Conservation (phyloP, 2,797 vertebrate species). For the Phoebastria nigripes region DNA sequence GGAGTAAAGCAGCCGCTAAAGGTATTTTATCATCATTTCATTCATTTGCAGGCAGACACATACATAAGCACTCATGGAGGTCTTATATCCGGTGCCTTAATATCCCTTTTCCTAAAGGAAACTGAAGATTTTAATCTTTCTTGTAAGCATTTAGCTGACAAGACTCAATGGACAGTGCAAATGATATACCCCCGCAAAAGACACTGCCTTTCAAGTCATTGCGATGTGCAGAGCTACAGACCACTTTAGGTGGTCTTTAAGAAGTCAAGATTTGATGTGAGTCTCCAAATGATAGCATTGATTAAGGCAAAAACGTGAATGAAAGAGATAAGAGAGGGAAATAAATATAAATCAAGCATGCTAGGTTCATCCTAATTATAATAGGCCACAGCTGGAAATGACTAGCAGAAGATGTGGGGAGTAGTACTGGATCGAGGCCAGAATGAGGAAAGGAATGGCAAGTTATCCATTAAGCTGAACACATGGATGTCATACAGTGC, state of each 20-base stretch:
- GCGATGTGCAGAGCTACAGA: neutral
- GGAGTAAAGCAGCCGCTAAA: neutral
- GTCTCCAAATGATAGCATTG: neutral
- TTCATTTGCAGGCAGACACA: neutral
- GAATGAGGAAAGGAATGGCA: neutral
- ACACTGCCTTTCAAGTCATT: neutral
- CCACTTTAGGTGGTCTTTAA: neutral
- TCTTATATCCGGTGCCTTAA: neutral
- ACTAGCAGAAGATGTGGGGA: neutral
- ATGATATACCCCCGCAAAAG: neutral
- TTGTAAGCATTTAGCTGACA: neutral
- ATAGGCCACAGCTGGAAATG: neutral
- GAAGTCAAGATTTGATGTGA: neutral
- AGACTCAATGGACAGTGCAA: neutral
- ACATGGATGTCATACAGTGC: neutral
- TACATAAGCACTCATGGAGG: neutral
- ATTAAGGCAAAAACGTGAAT: neutral
- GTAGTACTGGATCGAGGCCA: neutral
- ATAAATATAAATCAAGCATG: neutral
- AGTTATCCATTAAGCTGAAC: neutral
- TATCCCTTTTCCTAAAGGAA: neutral
- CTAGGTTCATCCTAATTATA: neutral
- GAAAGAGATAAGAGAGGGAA: neutral
- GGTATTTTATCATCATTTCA: neutral
- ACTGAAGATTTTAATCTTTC: neutral